Evolutionary conservation across 2,888 invertebrate genomes (phyloP), one percentile per base, ranked within the genome.

Genomic region (Helicoverpa assulta): DNA sequence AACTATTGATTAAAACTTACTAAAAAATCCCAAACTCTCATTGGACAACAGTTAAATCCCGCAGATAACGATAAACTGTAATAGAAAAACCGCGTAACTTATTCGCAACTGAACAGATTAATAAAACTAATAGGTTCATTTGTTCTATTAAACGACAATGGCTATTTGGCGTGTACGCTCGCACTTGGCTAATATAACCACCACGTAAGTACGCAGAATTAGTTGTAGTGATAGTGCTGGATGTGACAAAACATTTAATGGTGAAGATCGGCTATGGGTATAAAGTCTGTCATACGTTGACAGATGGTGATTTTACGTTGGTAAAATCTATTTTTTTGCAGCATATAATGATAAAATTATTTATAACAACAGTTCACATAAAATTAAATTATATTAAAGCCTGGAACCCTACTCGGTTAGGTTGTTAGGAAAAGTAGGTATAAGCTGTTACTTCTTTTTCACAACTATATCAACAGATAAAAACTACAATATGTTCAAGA

Each of bases 101-200:
- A 62, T 69, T 68, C 4, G 47, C 29, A 54, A 40, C 67, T 62
- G 19, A 63, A 73, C 70, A 73, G 59, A 76, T 76, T 79, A 76
- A 77, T 80, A 66, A 65, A 73, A 80, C 47, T 65, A 80, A 79
- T 76, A 54, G 80, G 53, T 53, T 73, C 26, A 76, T 76, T 80
- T 70, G 71, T 76, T 52, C 67, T 64, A 61, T 76, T 73, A 76
- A 73, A 80, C 67, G 58, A 79, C 73, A 80, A 80, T 70, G 67
- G 65, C 70, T 66, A 70, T 76, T 76, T 79, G 79, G 80, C 80
- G 79, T 79, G 79, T 73, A 61, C 52, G 61, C 57, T 59, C 64
- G 52, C 59, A 70, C 70, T 80, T 40, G 58, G 51, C 53, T 67
- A 68, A 77, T 71, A 67, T 67, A 58, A 58, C 33, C 66, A 19